Conservation (phyloP, 2,888 invertebrate species). For the Drosophila falleni region DNA sequence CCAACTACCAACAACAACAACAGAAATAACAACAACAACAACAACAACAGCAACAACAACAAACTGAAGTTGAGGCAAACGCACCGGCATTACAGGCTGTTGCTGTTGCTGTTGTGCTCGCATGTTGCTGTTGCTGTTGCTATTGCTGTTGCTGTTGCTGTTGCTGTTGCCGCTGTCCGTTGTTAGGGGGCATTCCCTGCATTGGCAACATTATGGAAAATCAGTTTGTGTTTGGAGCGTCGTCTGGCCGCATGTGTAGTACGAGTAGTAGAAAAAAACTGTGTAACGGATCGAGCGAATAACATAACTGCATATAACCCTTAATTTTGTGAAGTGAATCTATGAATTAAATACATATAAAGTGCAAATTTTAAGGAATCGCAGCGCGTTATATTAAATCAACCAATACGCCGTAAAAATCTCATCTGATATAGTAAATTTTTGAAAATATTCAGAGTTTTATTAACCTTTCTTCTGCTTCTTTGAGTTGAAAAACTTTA, state of each 20-base stretch:
- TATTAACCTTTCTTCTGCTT: background rate
- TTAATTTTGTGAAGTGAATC: constrained; percentile 14
- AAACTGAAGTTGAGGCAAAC: constrained; percentile 48
- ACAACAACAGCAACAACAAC: constrained; percentile 18
- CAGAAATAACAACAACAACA: constrained; percentile 9
- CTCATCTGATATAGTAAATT: background rate
- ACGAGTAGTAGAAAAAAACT: constrained; percentile 12
- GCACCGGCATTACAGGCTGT: constrained; percentile 79
- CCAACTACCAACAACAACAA: constrained; percentile 28
- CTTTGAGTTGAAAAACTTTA: background rate
- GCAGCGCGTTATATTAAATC: background rate
- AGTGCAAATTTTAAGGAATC: constrained; percentile 7
- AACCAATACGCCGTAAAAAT: background rate
- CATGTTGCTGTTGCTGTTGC: constrained; percentile 52
- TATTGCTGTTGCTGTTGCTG: constrained; percentile 49
- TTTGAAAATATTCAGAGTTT: background rate
- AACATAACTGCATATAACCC: constrained; percentile 26
- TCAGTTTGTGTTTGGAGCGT: constrained; percentile 80
- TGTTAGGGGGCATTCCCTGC: constrained; percentile 80
- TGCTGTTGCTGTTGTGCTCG: constrained; percentile 63
- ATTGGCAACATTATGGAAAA: constrained; percentile 77
- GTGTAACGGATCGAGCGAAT: constrained; percentile 21
- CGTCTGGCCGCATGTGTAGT: constrained; percentile 62
- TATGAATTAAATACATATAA: constrained; percentile 2
- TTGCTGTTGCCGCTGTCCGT: constrained; percentile 60